Base-by-base conservation (phyloP, 1,140 invertebrate genomes). In the Leptestheria dahalacensis region DNA sequence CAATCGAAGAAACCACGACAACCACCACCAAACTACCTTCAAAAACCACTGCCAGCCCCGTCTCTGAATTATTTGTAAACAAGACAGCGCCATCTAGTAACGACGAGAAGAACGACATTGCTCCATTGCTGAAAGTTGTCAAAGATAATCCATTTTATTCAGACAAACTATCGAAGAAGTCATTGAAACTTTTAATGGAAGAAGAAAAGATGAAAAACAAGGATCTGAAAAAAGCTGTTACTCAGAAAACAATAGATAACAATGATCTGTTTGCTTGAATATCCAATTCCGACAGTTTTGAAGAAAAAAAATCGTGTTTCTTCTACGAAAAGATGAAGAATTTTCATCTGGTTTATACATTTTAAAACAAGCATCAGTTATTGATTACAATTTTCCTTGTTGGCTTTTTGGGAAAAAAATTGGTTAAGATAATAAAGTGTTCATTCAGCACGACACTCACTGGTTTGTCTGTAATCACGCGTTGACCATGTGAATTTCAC, bases 171-270 rank as follows among this genome's bases (percentile, higher is more conserved):
- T 56, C 53, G 6, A 56, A 56, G 53, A 56, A 56, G 26, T 56
- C 53, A 9, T 3, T 56, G 21, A 56, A 56, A 41, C 53, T 58
- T 62, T 67, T 71, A 74, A 83, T 60, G 41, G 18, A 60, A 63
- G 28, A 50, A 49, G 33, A 41, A 41, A 41, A 41, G 33, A 41
- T 23, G 15, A 56, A 56, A 20, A 29, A 21, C 20, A 56, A 56
- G 33, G 53, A 56, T 10, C 15, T 15, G 33, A 41, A 41, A 41
- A 41, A 41, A 41, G 6, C 15, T n/a, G n/a, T n/a, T n/a, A n/a
- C n/a, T 41, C 33, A 9, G 33, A 41, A 41, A 15, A 41, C 6
- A 41, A 9, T 41, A 41, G 15, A 41, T 15, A 41, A 41, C 15
- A 41, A 41, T 41, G 15, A 9, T 41, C 15, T 15, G 33, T 41